Evolutionary conservation across 92 coral and sea anemone genomes (phyloP), one percentile per base, ranked within the genome.

Genomic region (Virgularia gustaviana): DNA sequence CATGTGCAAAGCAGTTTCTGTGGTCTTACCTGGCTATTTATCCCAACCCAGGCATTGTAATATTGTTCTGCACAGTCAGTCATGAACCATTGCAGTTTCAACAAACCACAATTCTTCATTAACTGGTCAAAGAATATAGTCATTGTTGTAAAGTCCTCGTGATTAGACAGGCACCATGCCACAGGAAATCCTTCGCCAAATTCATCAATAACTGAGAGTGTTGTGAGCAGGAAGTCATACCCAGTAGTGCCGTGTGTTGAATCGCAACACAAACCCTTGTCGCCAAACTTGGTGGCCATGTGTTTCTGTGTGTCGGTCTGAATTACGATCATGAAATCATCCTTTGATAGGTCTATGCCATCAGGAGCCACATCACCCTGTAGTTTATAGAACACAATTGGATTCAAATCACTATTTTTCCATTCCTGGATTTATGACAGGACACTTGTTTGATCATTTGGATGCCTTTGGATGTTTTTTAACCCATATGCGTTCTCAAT

Each of bases 121-220:
- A 83, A 56, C 53, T 78, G 73, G 15, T 41, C 24, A 47, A 76
- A 83, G 65, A 87, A 83, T 11, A 76, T 42, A 29, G 57, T 53
- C 85, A 87, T 75, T 4, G 59, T 51, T 5, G 88, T 79, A 37
- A 76, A 75, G 61, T 87, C 88, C 57, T 87, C 88, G n/a, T n/a
- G n/a, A n/a, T n/a, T n/a, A n/a, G n/a, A n/a, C n/a, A n/a, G n/a
- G n/a, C n/a, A n/a, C 92, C 92, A 87, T 32, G 81, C 92, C 18
- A 65, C 86, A 1, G 92, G 92, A 25, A 83, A 47, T n/a, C 92
- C 88, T 55, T 73, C 61, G 6, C 92, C 92, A 43, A 71, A 84
- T 33, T 87, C 87, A 54, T 87, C 88, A 0, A 87, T 35, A 0
- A 77, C 86, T 22, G 76, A 37, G 36, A 83, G 27, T 7, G 91